Base-by-base conservation (phyloP, 2,888 invertebrate species). In the Papilio gigon region DNA sequence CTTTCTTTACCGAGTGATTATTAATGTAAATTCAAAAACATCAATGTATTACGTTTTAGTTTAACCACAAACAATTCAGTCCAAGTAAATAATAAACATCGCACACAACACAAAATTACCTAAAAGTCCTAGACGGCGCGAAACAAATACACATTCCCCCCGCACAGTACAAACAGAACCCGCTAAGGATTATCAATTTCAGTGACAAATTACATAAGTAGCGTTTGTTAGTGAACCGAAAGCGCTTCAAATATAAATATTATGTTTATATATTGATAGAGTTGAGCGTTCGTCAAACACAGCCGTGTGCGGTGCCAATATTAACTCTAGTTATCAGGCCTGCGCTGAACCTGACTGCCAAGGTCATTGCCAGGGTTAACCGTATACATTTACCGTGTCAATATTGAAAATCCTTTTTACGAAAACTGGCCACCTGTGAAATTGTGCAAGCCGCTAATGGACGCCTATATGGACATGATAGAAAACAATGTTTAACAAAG, bases 231-330 rank as follows among this genome's bases (percentile, higher is more conserved):
- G 80, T 79, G 81, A 76, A 83, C 86, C 84, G 81, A 88, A 87
- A 88, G 84, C 82, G 85, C 81, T 83, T 84, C 85, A 89, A 89
- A 90, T 89, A 91, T 90, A 91, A 91, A 92, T 90, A 91, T 90
- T 89, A 86, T 91, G 90, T 92, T 89, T 91, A 91, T 90, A 90
- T 91, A 91, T 92, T 92, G 91, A 91, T 91, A 92, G 88, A 90
- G 90, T 82, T 80, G 85, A 90, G 88, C 89, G 90, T 83, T 87
- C 84, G 84, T 87, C 91, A 92, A 91, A 92, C 90, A 90, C 78
- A 75, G 77, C 80, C 80, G 89, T 88, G 83, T 88, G 83, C 85
- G 88, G 76, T 88, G 90, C 89, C 90, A 92, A 92, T 92, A 92
- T 92, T 91, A 92, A 90, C 92, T 87, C 88, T 90, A 85, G 88